A percentile compares a stretch with the other conserved stretches of the same genome.
phyloP scores from a whole-genome alignment of 2,888 invertebrate genomes.

The Periphyllus acericola region DNA sequence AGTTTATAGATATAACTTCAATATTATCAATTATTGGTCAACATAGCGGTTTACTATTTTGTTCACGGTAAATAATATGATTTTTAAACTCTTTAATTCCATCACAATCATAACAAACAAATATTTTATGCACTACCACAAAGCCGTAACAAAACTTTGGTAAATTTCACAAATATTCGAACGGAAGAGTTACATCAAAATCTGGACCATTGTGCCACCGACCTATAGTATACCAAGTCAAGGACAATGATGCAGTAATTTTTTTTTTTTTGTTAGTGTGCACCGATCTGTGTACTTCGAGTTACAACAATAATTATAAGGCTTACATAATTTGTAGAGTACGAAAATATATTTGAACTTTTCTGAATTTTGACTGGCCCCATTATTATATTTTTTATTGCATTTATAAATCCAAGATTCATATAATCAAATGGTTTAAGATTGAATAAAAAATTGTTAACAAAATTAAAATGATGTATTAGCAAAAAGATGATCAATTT shows the following conservation, averaged over 20 bases:
- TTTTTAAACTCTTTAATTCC: not conserved
- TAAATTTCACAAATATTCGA: not conserved
- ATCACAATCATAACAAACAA: not conserved
- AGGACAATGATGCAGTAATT: conserved; percentile 8
- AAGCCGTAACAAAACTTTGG: not conserved
- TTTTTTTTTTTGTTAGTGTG: conserved; percentile 13
- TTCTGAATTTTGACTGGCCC: not conserved
- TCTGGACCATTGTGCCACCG: conserved; percentile 19
- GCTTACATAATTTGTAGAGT: not conserved
- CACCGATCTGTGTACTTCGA: not conserved
- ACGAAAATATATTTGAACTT: not conserved
- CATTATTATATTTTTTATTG: not conserved
- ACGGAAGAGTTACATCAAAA: conserved; percentile 13
- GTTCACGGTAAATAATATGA: not conserved
- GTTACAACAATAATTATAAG: not conserved
- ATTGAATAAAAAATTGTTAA: too few species aligned
- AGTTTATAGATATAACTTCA: not conserved
- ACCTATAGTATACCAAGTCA: conserved; percentile 11
- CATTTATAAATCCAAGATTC: not conserved
- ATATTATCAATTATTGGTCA: conserved; percentile 10
- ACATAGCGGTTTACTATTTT: not conserved
- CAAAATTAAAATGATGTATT: not conserved
- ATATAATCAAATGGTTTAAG: not conserved
- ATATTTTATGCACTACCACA: not conserved
- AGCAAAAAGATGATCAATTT: not conserved